Evolutionary conservation across 1,140 invertebrate genomes (phyloP).

Genomic region (Hycleus cichorii): DNA sequence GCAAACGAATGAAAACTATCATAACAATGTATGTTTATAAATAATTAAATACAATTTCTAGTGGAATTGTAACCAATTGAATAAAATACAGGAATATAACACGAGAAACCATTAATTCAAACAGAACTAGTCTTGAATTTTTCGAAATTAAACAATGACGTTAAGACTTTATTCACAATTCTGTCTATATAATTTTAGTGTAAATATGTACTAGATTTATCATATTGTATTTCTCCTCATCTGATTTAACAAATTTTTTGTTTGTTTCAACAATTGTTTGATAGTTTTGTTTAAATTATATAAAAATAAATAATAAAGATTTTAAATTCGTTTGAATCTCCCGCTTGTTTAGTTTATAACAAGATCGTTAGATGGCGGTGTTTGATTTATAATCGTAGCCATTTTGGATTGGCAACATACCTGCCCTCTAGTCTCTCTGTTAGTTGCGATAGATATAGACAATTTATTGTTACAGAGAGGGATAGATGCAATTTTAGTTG

Average conservation of each 20-base stretch:
- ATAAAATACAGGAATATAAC: constrained; percentile 1
- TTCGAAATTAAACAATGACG: constrained; percentile 11
- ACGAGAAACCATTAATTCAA: constrained; percentile 4
- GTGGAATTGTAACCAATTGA: constrained; percentile 5
- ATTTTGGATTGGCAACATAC: too few relatives aligned
- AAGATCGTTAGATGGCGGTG: too few relatives aligned
- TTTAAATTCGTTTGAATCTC: not conserved
- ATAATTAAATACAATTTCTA: constrained; percentile 11
- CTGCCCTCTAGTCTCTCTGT: too few relatives aligned
- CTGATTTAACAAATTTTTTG: not conserved
- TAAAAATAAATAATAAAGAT: constrained; percentile 7
- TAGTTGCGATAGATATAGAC: too few relatives aligned
- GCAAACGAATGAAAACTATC: not conserved
- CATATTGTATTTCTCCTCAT: not conserved
- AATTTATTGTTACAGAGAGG: too few relatives aligned
- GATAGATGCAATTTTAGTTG: too few relatives aligned
- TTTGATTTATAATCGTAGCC: too few relatives aligned
- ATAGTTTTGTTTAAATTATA: constrained; percentile 17
- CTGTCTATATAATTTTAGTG: constrained; percentile 14
- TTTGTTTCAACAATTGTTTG: constrained; percentile 10
- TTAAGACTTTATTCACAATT: constrained; percentile 17
- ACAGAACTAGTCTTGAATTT: constrained; percentile 9
- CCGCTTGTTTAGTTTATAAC: too few relatives aligned
- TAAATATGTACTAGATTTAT: constrained; percentile 15
- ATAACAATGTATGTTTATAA: constrained; percentile 12